Percentiles rank a stretch among this genome's conserved stretches.
phyloP scores from a whole-genome alignment of 2,113 vertebrate genomes.

The Asarcornis scutulata region DNA sequence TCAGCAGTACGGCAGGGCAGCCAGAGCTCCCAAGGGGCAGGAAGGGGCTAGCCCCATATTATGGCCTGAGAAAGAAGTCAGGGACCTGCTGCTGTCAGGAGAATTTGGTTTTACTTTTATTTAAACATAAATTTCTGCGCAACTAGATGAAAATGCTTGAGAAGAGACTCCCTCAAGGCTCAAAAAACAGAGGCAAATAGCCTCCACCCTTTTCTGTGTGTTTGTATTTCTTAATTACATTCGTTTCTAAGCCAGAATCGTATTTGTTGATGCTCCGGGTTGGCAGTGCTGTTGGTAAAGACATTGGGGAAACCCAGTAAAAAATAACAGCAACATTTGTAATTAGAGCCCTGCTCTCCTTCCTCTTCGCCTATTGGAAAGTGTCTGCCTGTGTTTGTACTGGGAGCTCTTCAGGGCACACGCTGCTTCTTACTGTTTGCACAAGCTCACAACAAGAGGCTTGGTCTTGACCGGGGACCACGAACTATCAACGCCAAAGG shows the following conservation, averaged over 20 bases:
- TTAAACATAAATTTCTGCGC: neutral
- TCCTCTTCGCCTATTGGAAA: neutral
- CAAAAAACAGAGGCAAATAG: neutral
- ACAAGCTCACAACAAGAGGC: neutral
- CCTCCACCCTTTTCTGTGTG: neutral
- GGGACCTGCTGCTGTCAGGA: neutral
- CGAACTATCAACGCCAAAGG: fast-evolving
- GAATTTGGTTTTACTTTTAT: neutral
- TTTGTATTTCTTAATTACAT: constrained; percentile 5
- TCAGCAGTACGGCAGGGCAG: neutral
- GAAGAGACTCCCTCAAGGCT: constrained; percentile 1
- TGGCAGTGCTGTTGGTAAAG: neutral
- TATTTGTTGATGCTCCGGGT: constrained; percentile 25
- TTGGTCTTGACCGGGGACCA: fast-evolving
- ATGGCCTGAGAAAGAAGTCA: neutral
- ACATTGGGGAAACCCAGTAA: neutral
- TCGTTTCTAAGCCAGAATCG: neutral
- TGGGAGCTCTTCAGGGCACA: neutral
- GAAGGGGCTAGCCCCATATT: neutral
- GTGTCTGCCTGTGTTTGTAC: neutral
- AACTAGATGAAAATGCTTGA: neutral
- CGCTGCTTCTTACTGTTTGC: neutral
- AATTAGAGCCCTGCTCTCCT: neutral
- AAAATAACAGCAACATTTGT: neutral
- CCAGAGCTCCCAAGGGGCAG: fast-evolving